phyloP scores from a whole-genome alignment of 2,797 vertebrate genomes.

The Hapalemur alaotrensis region DNA sequence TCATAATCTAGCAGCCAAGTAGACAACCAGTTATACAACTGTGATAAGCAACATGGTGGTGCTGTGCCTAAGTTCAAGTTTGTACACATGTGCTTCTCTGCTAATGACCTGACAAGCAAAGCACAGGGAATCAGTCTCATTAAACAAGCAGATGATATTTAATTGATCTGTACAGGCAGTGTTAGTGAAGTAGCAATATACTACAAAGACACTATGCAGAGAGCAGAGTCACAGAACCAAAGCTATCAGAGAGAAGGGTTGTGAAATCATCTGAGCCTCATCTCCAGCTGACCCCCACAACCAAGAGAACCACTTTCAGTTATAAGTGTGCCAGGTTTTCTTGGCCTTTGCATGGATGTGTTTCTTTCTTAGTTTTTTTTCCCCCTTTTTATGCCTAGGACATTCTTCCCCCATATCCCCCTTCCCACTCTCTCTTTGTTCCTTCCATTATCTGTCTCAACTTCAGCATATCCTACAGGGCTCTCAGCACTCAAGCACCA shows the following conservation, averaged over 20 bases:
- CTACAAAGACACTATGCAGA: background rate
- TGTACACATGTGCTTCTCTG: background rate
- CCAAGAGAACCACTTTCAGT: background rate
- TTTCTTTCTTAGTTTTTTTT: background rate
- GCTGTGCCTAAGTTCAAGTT: background rate
- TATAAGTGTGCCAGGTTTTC: background rate
- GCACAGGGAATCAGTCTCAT: background rate
- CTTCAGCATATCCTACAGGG: background rate
- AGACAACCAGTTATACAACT: background rate
- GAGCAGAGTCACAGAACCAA: background rate
- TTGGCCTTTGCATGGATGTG: background rate
- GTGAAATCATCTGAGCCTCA: background rate
- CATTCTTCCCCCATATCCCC: background rate
- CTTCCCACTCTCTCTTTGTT: background rate
- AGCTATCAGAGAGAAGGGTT: background rate
- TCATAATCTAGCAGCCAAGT: background rate
- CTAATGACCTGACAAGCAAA: background rate
- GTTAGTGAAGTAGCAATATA: background rate
- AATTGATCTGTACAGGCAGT: background rate
- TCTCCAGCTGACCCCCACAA: background rate
- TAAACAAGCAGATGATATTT: background rate
- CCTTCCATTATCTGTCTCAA: background rate
- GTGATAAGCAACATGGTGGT: background rate
- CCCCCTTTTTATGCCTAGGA: background rate
- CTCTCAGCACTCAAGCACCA: background rate